Conservation (phyloP, 2,797 vertebrate genomes). For the Brotula barbata region DNA sequence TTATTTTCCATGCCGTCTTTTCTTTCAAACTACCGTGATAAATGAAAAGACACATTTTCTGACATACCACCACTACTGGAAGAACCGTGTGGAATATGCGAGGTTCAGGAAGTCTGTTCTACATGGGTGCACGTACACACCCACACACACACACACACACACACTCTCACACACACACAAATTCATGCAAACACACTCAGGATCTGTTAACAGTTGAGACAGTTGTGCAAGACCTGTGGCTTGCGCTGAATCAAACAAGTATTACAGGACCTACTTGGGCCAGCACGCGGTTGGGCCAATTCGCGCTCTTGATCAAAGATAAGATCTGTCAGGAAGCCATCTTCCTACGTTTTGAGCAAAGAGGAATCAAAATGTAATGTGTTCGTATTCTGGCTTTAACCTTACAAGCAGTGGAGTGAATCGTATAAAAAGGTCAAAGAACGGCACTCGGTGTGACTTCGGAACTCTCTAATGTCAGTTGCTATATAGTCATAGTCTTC, state of each 20-base stretch:
- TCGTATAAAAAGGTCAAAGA: not conserved
- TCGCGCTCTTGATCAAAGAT: conserved; percentile 3
- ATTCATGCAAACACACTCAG: too few relatives aligned
- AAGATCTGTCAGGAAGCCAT: not conserved
- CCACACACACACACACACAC: not conserved
- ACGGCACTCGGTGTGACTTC: not conserved
- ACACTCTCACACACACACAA: not conserved
- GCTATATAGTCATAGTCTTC: conserved; percentile 15
- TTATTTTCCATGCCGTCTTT: too few relatives aligned
- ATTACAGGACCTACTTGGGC: conserved; percentile 49
- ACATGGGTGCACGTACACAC: not conserved
- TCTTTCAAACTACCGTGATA: too few relatives aligned
- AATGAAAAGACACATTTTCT: too few relatives aligned
- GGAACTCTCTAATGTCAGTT: not conserved
- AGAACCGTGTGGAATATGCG: not conserved
- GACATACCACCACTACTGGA: too few relatives aligned
- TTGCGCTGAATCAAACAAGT: conserved; percentile 48
- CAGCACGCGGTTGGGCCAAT: conserved; percentile 32
- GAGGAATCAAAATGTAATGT: too few relatives aligned
- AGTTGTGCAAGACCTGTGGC: conserved; percentile 22
- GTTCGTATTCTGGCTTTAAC: too few relatives aligned
- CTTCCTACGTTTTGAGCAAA: conserved; percentile 2
- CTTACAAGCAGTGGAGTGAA: not conserved
- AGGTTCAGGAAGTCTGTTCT: not conserved
- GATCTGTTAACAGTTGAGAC: not conserved